phyloP scores from a whole-genome alignment of 2,888 invertebrate species.

The Luperina testacea region DNA sequence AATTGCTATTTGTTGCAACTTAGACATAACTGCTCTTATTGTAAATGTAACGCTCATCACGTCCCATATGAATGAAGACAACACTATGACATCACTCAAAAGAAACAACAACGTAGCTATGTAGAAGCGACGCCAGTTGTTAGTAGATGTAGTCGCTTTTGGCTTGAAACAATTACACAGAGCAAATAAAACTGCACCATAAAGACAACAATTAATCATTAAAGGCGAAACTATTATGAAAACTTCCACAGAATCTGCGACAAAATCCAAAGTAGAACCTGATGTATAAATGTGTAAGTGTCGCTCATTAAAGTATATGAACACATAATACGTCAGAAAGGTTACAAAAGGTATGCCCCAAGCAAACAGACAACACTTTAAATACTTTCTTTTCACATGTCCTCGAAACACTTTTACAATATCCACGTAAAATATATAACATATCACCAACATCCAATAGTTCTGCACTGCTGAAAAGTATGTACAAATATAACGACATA shows the following conservation, averaged over 20 bases:
- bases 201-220: conserved; percentile 41
- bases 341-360: conserved; percentile 51
- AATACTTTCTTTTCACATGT: conserved; percentile 42
- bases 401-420: conserved; percentile 54
- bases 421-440: conserved; percentile 55
- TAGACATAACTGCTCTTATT: conserved; percentile 46
- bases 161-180: conserved; percentile 38
- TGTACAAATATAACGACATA: conserved; percentile 52
- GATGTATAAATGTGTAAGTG: background rate
- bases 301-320: conserved; percentile 30
- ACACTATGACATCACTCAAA: conserved; percentile 41
- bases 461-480: conserved; percentile 51
- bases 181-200: conserved; percentile 34
- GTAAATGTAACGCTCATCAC: conserved; percentile 30
- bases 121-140: conserved; percentile 49
- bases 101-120: conserved; percentile 46
- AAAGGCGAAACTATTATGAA: conserved; percentile 48
- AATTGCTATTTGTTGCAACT: conserved; percentile 43
- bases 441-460: conserved; percentile 55
- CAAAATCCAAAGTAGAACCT: conserved; percentile 5
- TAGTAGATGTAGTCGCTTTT: conserved; percentile 31
- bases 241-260: conserved; percentile 42
- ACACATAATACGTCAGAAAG: conserved; percentile 43
- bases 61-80: conserved; percentile 46
- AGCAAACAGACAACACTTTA: conserved; percentile 50